A percentile compares a stretch with the other conserved stretches of the same genome.
Conservation (phyloP, 2,113 vertebrate species). For the Sylvia atricapilla region DNA sequence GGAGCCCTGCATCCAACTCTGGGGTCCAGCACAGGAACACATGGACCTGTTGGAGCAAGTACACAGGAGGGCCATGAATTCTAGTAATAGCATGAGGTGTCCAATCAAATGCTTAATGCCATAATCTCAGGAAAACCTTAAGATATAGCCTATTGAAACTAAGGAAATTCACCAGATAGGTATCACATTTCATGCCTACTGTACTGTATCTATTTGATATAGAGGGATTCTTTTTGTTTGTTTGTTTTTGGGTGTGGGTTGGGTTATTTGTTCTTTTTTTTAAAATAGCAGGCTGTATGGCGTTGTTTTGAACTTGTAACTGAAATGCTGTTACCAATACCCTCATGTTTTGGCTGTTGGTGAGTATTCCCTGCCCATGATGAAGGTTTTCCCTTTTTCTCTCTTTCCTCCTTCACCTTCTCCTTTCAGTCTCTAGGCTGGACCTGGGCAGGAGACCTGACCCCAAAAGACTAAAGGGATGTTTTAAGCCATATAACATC, state of each 20-base stretch:
- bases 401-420: not conserved
- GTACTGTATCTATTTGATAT: not conserved
- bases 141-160: not conserved
- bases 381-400: not conserved
- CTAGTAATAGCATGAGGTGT: not conserved
- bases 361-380: not conserved
- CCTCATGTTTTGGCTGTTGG: not conserved
- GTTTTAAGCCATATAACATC: accelerated
- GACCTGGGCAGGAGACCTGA: not conserved
- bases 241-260: not conserved
- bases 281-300: not conserved
- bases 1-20: not conserved
- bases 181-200: not conserved
- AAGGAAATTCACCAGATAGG: not conserved
- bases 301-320: not conserved
- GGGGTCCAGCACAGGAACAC: not conserved
- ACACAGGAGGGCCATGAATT: not conserved
- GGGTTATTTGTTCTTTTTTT: not conserved
- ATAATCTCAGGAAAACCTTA: not conserved
- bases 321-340: not conserved
- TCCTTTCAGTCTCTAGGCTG: not conserved
- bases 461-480: not conserved
- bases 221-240: not conserved
- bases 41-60: not conserved
- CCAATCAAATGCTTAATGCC: not conserved